Conservation (phyloP, 2,888 invertebrate species). For the Mythimna vitellina region DNA sequence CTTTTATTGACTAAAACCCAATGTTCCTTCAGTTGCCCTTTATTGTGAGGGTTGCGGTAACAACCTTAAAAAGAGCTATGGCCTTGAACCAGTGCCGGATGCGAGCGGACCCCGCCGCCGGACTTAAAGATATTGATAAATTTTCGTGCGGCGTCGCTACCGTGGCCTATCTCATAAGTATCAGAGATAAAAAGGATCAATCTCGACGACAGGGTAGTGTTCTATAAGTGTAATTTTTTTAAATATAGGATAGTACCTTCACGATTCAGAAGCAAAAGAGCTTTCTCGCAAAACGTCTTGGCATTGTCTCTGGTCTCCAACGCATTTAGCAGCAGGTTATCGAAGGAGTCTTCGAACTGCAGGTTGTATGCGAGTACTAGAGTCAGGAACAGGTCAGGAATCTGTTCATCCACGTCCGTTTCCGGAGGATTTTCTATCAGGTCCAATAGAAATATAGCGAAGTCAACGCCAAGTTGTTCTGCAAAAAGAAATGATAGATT, state of each 20-base stretch:
- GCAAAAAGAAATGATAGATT: constrained; percentile 51
- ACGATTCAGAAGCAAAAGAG: constrained; percentile 96
- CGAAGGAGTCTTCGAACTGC: constrained; percentile 93
- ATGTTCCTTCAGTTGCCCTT: too few species aligned
- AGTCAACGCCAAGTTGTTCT: constrained; percentile 96
- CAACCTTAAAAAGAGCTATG: too few species aligned
- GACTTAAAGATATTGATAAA: too few species aligned
- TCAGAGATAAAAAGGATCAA: not conserved
- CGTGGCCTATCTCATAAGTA: not conserved
- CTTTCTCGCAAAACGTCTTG: constrained; percentile 97
- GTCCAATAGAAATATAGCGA: constrained; percentile 95
- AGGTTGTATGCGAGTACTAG: constrained; percentile 97
- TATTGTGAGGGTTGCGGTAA: too few species aligned
- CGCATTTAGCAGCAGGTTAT: constrained; percentile 93
- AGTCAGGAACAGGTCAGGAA: constrained; percentile 96
- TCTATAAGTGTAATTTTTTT: not conserved
- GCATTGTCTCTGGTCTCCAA: constrained; percentile 93
- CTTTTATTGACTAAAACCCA: too few species aligned
- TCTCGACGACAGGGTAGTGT: not conserved
- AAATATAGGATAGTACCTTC: constrained; percentile 92
- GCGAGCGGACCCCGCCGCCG: too few species aligned
- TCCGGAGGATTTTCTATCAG: constrained; percentile 95
- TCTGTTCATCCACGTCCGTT: constrained; percentile 95
- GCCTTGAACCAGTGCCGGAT: too few species aligned
- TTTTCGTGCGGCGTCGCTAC: too few species aligned